These are phyloP conservation scores for Lycodopsis pacificus DNA, from an alignment of 2,797 vertebrate genomes.

Conservation along the genomic window DNA sequence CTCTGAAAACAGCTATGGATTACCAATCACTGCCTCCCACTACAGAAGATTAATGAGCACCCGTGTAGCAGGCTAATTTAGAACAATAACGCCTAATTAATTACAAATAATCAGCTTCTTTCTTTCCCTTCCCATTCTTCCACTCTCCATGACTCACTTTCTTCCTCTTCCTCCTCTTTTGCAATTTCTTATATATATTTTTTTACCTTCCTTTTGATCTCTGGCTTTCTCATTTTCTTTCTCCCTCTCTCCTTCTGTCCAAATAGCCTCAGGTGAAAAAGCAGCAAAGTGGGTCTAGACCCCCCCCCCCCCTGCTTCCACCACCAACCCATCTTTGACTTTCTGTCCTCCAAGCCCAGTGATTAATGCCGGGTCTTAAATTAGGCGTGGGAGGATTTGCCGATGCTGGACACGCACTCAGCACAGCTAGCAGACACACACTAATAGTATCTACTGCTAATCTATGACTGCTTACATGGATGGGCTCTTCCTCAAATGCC, in stretches of 20 bases:
- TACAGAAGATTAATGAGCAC: conserved; percentile 94
- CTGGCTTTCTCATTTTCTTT: conserved; percentile 37
- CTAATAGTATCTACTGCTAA: conserved; percentile 81
- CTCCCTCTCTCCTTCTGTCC: conserved; percentile 46
- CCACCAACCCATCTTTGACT: conserved; percentile 81
- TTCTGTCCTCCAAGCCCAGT: conserved; percentile 82
- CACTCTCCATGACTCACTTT: conserved; percentile 61
- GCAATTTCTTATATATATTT: conserved; percentile 45
- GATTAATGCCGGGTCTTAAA: conserved; percentile 86
- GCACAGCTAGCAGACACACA: conserved; percentile 75
- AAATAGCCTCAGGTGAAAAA: conserved; percentile 84
- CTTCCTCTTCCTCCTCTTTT: conserved; percentile 38
- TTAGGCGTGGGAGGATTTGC: conserved; percentile 84
- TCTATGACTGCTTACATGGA: conserved; percentile 83
- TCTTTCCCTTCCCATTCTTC: conserved; percentile 77
- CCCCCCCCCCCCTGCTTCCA: conserved; percentile 10
- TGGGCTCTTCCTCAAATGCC: conserved; percentile 82
- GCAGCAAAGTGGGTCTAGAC: conserved; percentile 66
- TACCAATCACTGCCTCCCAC: conserved; percentile 90
- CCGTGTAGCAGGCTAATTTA: conserved; percentile 96
- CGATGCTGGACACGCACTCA: conserved; percentile 76
- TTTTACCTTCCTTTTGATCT: conserved; percentile 53
- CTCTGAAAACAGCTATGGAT: conserved; percentile 92
- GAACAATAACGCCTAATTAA: conserved; percentile 98
- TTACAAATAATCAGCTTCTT: conserved; percentile 94